Conservation (phyloP, 2,113 vertebrate species). For the Pelobates fuscus region DNA sequence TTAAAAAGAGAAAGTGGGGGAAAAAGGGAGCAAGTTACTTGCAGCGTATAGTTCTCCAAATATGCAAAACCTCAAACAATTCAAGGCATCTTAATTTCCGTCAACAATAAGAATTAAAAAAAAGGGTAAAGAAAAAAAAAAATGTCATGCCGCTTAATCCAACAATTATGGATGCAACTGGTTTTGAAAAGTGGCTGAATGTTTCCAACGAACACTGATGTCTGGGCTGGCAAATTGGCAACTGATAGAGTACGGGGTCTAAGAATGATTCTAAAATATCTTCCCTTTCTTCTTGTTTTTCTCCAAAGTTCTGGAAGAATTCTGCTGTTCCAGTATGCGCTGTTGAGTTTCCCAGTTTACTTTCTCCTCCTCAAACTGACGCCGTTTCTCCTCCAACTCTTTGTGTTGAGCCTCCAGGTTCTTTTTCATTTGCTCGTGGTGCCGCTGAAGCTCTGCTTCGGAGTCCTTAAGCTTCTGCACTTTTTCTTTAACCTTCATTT, state of each 20-base stretch:
- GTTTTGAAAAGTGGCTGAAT: slow-evolving; percentile 76
- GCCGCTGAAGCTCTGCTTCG: slow-evolving; percentile 95
- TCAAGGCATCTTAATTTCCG: slow-evolving; percentile 80
- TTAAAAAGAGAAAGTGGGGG: slow-evolving; percentile 60
- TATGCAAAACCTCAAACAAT: slow-evolving; percentile 80
- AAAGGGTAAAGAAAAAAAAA: slow-evolving; percentile 62
- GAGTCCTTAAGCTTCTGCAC: slow-evolving; percentile 98
- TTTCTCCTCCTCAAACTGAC: slow-evolving; percentile 92
- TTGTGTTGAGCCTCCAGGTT: slow-evolving; percentile 97
- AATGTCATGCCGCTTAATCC: slow-evolving; percentile 79
- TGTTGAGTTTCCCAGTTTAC: slow-evolving; percentile 92
- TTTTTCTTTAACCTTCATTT: slow-evolving; percentile 99
- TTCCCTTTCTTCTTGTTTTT: slow-evolving; percentile 99
- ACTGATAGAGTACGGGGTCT: slow-evolving; percentile 73
- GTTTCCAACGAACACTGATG: slow-evolving; percentile 81
- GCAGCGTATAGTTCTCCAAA: slow-evolving; percentile 75
- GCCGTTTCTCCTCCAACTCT: slow-evolving; percentile 93
- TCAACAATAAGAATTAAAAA: slow-evolving; percentile 72
- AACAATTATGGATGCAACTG: slow-evolving; percentile 75
- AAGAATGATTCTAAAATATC: slow-evolving; percentile 86
- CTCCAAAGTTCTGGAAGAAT: slow-evolving; percentile 95
- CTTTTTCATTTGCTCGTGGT: slow-evolving; percentile 99
- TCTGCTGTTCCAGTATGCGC: slow-evolving; percentile 94
- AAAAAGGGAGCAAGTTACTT: slow-evolving; percentile 68
- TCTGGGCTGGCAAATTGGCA: slow-evolving; percentile 90